Evolutionary conservation across 2,888 invertebrate genomes (phyloP), one percentile per base, ranked within the genome.

Genomic region (Noctuana brunneofusca): DNA sequence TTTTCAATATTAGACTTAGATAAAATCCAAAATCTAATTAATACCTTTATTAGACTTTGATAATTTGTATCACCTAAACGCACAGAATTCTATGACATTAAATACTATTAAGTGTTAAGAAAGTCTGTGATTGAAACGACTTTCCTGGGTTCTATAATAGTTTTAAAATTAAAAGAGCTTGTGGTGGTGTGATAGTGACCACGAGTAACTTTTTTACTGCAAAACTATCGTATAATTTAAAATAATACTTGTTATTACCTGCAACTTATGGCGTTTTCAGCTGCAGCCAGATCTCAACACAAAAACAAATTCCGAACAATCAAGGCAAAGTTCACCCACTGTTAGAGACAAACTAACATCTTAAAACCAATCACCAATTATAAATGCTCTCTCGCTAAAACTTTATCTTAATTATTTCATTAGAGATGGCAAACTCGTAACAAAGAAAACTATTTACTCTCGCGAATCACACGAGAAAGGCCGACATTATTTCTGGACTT

Each of bases 361-460:
- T 2, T 0, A n/a, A 9, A 41, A 9, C 41, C 16, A 16, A 16
- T 16, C 16, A 16, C 20, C 20, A 46, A 46, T 46, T 41, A n/a
- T 16, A 0, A 9, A 16, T 16, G 41, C 16, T 9, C 4, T 5
- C 2, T 16, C 46, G 46, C 12, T 46, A 24, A 49, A 49, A 49
- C 22, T 24, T 49, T 20, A 43, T 59, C 50, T 50, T 53, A 60
- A 60, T 53, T 53, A 53, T 46, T 53, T 32, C 22, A 53, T 46
- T 46, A 46, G 12, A 46, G 6, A 24, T 9, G 32, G 43, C 18
- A 18, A 58, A 50, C 50, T 46, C 41, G 24, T 53, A 32, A 43
- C 22, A 59, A n/a, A n/a, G 46, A 46, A 58, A 59, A 32, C 32
- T 48, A 57, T 48, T 48, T 48, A 54, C 41, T 54, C 20, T 46